Evolutionary conservation across 37 sponge, comb jelly and placozoan species (phyloP).

Genomic region (Bolinopsis microptera): DNA sequence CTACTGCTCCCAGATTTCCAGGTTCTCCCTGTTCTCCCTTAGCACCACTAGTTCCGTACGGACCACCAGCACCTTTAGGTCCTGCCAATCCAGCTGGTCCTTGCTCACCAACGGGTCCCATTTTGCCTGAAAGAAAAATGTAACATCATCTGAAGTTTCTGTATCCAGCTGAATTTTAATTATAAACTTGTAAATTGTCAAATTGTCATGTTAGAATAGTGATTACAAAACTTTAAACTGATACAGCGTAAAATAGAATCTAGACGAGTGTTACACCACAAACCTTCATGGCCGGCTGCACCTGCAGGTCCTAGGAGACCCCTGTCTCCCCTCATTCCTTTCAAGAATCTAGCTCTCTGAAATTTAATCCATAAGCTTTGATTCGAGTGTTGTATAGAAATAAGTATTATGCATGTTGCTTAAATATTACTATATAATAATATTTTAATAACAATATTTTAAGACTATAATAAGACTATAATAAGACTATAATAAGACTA

Average conservation of each 20-base stretch:
- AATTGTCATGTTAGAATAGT: no score
- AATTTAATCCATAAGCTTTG: no score
- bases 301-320: slow-evolving; percentile 23
- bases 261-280: no score
- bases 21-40: slow-evolving; percentile 35
- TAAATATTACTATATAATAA: not conserved
- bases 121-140: not conserved
- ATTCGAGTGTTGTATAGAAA: not conserved
- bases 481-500: no score
- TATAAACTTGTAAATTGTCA: not conserved
- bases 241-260: no score
- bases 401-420: not conserved
- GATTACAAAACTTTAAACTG: no score
- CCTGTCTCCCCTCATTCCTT: slow-evolving; percentile 32
- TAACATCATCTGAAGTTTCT: not conserved
- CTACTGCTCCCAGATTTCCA: not conserved
- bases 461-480: no score
- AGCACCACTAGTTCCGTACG: not conserved
- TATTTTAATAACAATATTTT: not conserved
- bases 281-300: slow-evolving; percentile 29
- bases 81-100: slow-evolving; percentile 13
- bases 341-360: slow-evolving; percentile 39
- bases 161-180: not conserved
- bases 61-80: not conserved
- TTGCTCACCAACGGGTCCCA: slow-evolving; percentile 6